Evolutionary conservation across 2,113 vertebrate species (phyloP).

Genomic region (Petromus typicus): DNA sequence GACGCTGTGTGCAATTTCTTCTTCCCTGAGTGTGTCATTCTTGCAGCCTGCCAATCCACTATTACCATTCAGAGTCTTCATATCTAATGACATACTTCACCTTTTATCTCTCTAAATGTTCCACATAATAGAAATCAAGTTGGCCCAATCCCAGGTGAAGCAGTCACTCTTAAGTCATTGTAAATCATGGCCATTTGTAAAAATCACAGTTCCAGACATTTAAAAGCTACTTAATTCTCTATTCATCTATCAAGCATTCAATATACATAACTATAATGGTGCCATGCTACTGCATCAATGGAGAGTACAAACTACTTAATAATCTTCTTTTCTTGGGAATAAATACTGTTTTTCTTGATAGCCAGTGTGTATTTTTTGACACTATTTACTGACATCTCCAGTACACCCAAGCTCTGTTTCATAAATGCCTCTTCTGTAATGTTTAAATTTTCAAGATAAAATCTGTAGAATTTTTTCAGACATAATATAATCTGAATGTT

Average conservation of each 20-base stretch:
- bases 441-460: not conserved
- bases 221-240: not conserved
- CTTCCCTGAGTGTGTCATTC: not conserved
- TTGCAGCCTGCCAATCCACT: not conserved
- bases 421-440: not conserved
- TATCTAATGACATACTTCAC: not conserved
- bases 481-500: not conserved
- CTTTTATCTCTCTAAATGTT: not conserved
- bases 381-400: not conserved
- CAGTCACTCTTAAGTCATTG: not conserved
- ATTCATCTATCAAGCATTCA: not conserved
- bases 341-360: not conserved
- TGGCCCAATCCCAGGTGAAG: not conserved
- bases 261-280: not conserved
- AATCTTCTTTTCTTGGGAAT: not conserved
- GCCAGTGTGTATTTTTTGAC: not conserved
- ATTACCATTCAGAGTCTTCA: not conserved
- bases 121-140: not conserved
- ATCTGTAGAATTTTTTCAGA: not conserved
- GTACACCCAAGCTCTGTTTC: not conserved
- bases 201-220: not conserved
- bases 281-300: not conserved
- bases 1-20: not conserved
- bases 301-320: not conserved
- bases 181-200: not conserved